These are phyloP conservation scores for Amphiprion clarkii DNA, from an alignment of 2,797 vertebrate species.

Conservation along the genomic window DNA sequence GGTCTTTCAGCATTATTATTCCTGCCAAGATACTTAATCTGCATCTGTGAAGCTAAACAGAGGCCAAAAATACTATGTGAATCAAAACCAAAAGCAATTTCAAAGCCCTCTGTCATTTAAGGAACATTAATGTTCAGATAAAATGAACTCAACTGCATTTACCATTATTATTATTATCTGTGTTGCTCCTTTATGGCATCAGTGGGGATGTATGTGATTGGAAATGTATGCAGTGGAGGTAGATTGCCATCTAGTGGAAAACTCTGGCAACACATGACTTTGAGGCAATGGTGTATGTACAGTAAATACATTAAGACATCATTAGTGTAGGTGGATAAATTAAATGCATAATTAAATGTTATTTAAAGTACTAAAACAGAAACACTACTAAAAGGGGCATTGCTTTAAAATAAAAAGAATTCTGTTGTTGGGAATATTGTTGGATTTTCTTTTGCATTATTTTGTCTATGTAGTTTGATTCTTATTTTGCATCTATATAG, in stretches of 20 bases:
- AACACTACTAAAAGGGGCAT: not conserved
- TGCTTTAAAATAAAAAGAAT: not conserved
- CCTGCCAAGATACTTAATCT: slow-evolving; percentile 60
- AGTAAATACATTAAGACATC: slow-evolving; percentile 6
- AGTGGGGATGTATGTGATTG: slow-evolving; percentile 8
- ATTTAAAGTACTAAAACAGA: not conserved
- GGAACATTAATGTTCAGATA: slow-evolving; percentile 33
- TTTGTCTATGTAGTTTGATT: not conserved
- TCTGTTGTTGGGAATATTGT: not conserved
- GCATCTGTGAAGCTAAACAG: slow-evolving; percentile 48
- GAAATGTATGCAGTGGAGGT: slow-evolving; percentile 44
- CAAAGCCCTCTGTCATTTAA: slow-evolving; percentile 23
- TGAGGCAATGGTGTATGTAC: slow-evolving; percentile 14
- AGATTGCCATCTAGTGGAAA: slow-evolving; percentile 80
- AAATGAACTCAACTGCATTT: slow-evolving; percentile 35
- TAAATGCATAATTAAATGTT: not conserved
- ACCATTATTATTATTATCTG: slow-evolving; percentile 36
- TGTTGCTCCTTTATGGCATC: slow-evolving; percentile 34
- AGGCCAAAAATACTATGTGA: slow-evolving; percentile 30
- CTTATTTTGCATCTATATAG: not conserved
- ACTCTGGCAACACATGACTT: slow-evolving; percentile 29
- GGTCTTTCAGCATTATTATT: slow-evolving; percentile 63
- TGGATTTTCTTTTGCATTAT: not conserved
- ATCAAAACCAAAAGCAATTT: slow-evolving; percentile 30
- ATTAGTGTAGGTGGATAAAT: slow-evolving; percentile 32